Base-by-base conservation (phyloP, 2,113 vertebrate species). In the Eubucco bourcierii region DNA sequence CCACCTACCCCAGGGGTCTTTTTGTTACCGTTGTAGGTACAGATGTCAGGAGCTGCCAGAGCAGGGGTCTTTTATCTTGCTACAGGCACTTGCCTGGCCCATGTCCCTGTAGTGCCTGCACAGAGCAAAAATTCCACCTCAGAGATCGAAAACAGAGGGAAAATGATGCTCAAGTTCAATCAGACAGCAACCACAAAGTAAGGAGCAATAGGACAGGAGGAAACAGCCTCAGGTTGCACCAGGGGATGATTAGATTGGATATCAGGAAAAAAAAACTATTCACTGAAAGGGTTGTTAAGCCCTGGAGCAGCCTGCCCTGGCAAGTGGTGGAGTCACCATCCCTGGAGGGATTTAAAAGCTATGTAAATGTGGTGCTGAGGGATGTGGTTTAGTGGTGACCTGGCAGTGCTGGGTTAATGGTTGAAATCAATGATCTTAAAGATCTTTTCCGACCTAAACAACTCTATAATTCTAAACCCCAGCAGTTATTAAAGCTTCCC, bases 401-500 rank as follows among this genome's bases (percentile, higher is more conserved):
- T 46, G 39, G 39, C 64, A 44, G 39, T 20, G 28, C 17, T 31
- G 39, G 28, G 39, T 20, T 20, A 31, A 66, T 18, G 20, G 28
- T 66, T 66, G 39, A 39, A 46, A 28, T 66, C 64, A 31, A 46
- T 66, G 28, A 46, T 44, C 64, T 66, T 15, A 44, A 66, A 66
- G 64, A 12, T 20, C 12, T 66, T 21, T 66, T 44, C 64, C 39
- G 44, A 31, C 39, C 39, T 44, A 31, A 41, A 66, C 13, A 44
- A 24, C 20, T 44, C 63, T 31, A 20, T 21, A 39, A 8, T 21
- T 31, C 53, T 66, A 67, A 90, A 93, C 75, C 80, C 85, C 61
- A 83, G 88, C 58, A 84, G 73, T 56, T 86, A 71, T 75, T 83
- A 87, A 83, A 85, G 82, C 64, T 93, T 44, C 85, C 63, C 61